phyloP scores from a whole-genome alignment of 2,797 vertebrate genomes.

The Halcyon chelicuti region DNA sequence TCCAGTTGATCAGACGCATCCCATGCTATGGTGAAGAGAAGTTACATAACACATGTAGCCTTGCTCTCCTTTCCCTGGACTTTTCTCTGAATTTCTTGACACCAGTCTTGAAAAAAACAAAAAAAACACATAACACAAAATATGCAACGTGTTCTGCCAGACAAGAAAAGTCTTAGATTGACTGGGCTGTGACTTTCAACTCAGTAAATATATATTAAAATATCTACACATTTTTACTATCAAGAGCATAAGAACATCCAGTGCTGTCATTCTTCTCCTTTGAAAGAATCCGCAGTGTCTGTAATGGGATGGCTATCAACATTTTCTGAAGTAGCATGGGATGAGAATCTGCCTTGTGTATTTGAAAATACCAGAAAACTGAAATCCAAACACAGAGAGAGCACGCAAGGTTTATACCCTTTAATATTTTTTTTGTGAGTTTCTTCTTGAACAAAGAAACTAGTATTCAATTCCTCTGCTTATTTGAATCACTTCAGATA shows the following conservation, averaged over 20 bases:
- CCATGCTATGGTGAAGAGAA: background rate
- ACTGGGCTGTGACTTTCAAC: background rate
- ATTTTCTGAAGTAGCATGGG: background rate
- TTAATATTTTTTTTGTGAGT: background rate
- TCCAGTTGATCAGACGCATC: background rate
- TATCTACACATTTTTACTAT: background rate
- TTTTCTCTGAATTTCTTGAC: background rate
- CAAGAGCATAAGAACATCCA: background rate
- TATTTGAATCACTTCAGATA: background rate
- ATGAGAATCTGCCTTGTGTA: background rate
- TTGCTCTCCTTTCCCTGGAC: background rate
- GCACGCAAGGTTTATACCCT: background rate
- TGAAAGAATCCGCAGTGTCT: background rate
- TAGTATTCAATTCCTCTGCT: background rate
- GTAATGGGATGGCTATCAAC: background rate
- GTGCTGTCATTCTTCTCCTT: background rate
- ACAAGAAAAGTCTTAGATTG: background rate
- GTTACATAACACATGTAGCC: rapidly evolving
- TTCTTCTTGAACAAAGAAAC: background rate
- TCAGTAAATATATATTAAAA: background rate
- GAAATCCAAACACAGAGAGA: background rate
- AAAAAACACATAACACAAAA: background rate
- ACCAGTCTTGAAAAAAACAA: background rate
- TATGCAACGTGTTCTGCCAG: background rate
- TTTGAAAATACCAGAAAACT: background rate